Conservation (phyloP, 2,113 vertebrate genomes). For the Gasterosteus aculeatus region DNA sequence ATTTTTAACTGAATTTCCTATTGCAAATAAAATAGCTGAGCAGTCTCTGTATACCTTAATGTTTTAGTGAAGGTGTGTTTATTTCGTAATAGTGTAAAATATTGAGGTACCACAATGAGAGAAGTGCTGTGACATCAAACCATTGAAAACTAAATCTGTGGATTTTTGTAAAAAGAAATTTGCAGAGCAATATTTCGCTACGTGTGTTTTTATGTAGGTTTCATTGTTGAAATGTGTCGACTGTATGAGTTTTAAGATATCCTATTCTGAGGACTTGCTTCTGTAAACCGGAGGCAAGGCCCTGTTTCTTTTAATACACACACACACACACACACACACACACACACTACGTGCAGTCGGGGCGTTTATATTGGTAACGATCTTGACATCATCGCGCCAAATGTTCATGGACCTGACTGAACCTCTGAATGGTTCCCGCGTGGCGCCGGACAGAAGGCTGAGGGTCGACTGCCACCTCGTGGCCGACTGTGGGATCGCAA, state of each 20-base stretch:
- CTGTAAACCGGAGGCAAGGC: background rate
- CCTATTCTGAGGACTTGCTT: background rate
- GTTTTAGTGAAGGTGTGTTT: background rate
- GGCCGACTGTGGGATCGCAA: constrained; percentile 15
- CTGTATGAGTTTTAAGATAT: background rate
- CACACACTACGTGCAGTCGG: background rate
- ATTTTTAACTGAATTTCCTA: constrained; percentile 55
- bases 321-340: background rate
- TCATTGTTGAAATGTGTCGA: no score
- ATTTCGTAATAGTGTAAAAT: background rate
- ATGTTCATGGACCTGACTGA: background rate
- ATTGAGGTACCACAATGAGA: background rate
- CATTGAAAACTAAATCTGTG: background rate
- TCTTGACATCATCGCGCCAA: background rate
- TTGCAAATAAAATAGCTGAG: constrained; percentile 25
- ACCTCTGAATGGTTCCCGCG: background rate
- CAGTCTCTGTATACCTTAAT: background rate
- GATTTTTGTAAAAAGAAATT: background rate
- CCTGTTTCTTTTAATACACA: background rate
- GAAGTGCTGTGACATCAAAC: background rate
- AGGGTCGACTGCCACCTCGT: constrained; percentile 35
- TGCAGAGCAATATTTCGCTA: background rate
- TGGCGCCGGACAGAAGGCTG: background rate
- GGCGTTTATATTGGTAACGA: background rate
- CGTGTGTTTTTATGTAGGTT: background rate